Evolutionary conservation across 2,888 invertebrate genomes (phyloP).

Genomic region (Callosobruchus maculatus): DNA sequence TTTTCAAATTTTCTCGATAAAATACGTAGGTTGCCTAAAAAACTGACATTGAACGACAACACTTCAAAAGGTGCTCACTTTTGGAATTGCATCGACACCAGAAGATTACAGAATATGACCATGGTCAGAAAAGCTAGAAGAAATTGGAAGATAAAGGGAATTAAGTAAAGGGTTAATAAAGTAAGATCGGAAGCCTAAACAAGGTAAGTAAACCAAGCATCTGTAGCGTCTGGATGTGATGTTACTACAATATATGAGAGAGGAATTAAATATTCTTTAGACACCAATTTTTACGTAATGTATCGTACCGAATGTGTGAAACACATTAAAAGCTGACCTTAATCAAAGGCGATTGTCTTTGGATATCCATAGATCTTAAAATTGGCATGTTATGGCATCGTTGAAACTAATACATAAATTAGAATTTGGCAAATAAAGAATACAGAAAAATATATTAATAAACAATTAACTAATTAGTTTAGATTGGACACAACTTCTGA

Average conservation of each 20-base stretch:
- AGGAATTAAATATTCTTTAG: too few species aligned
- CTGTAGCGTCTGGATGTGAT: background rate
- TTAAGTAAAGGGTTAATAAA: background rate
- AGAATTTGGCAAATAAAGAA: too few species aligned
- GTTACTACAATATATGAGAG: background rate
- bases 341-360: too few species aligned
- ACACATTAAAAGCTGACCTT: too few species aligned
- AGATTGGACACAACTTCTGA: too few species aligned
- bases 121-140: background rate
- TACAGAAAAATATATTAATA: too few species aligned
- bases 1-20: background rate
- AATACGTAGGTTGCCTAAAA: background rate
- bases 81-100: background rate
- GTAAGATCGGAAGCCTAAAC: background rate
- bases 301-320: too few species aligned
- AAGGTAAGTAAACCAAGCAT: background rate
- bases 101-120: background rate
- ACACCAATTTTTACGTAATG: too few species aligned
- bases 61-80: background rate
- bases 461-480: too few species aligned
- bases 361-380: too few species aligned
- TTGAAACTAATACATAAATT: too few species aligned
- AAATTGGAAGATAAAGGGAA: background rate
- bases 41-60: background rate
- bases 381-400: too few species aligned